Evolutionary conservation across 2,888 invertebrate species (phyloP), one percentile per base, ranked within the genome.

Genomic region (Chromoteleia sp.): DNA sequence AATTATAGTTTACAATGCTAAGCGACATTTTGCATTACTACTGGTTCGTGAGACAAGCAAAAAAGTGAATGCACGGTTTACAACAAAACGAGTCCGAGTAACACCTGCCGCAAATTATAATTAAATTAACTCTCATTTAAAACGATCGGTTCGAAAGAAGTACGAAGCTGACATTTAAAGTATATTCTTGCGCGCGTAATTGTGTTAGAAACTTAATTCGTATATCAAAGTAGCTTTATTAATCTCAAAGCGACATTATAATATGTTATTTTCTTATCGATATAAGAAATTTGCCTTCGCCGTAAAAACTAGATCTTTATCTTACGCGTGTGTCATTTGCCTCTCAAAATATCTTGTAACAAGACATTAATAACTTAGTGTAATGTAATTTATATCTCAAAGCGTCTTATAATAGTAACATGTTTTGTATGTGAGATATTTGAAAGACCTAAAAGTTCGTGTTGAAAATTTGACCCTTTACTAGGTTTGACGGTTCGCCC

Each of bases 91-190:
- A 63, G 68, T 68, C 52, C 54, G 39, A 68, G 63, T 39, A 77
- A 77, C 77, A 77, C 77, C 77, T 77, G 56, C 17, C 19, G 45
- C 61, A 70, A 56, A 63, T 77, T 19, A 68, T 70, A 70, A 77
- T 77, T 70, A 70, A 77, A 70, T 77, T 77, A 63, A 70, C 54
- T 76, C 52, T 59, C 61, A 43, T 59, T 52, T 54, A 30, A 36
- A 68, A 45, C 30, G 61, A 61, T 54, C 21, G 15, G 36, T 56
- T 54, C n/a, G 15, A 54, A n/a, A 41, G 68, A 76, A 58, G 29
- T 58, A 14, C 50, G 41, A 65, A 65, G 58, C 36, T 58, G 65
- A 14, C 75, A 75, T 67, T 75, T 58, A 65, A 58, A 39, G 29
- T 58, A 48, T 52, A 41, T 50, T 48, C 30, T 59, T 29, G 30